phyloP scores from a whole-genome alignment of 2,888 invertebrate species.

The Xanthorhoe designata region DNA sequence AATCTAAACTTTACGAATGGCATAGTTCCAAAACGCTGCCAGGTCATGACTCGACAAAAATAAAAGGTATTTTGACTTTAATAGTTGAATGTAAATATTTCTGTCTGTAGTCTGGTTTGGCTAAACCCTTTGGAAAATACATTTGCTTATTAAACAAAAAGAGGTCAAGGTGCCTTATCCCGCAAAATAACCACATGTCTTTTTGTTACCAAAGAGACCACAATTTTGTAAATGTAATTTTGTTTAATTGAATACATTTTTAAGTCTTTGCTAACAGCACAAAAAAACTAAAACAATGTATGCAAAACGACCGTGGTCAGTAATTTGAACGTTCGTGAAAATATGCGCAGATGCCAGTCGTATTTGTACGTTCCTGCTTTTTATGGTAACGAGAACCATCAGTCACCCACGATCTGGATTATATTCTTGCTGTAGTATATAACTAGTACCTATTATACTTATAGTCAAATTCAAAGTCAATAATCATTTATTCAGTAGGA shows the following conservation, averaged over 20 bases:
- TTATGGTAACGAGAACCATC: slow-evolving; percentile 57
- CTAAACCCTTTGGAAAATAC: neutral
- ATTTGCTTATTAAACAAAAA: neutral
- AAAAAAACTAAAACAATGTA: slow-evolving; percentile 50
- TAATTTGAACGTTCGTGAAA: slow-evolving; percentile 62
- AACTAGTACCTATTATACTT: too few species aligned
- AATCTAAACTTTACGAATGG: slow-evolving; percentile 43
- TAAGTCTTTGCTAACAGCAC: slow-evolving; percentile 13
- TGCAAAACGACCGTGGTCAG: slow-evolving; percentile 54
- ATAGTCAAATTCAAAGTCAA: neutral
- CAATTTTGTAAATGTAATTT: neutral
- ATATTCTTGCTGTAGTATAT: slow-evolving; percentile 27
- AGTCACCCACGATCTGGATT: slow-evolving; percentile 35
- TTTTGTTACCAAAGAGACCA: neutral
- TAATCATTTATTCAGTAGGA: neutral
- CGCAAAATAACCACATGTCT: neutral
- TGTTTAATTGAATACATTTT: neutral
- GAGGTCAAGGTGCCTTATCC: neutral
- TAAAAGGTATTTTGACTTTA: slow-evolving; percentile 40
- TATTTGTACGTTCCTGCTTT: slow-evolving; percentile 48
- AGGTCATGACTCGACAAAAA: slow-evolving; percentile 24
- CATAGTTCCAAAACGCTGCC: slow-evolving; percentile 39
- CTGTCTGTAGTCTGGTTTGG: neutral
- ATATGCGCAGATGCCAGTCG: slow-evolving; percentile 53
- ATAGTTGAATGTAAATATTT: slow-evolving; percentile 37